phyloP scores from a whole-genome alignment of 2,888 invertebrate genomes.

The Oscheius sp. region DNA sequence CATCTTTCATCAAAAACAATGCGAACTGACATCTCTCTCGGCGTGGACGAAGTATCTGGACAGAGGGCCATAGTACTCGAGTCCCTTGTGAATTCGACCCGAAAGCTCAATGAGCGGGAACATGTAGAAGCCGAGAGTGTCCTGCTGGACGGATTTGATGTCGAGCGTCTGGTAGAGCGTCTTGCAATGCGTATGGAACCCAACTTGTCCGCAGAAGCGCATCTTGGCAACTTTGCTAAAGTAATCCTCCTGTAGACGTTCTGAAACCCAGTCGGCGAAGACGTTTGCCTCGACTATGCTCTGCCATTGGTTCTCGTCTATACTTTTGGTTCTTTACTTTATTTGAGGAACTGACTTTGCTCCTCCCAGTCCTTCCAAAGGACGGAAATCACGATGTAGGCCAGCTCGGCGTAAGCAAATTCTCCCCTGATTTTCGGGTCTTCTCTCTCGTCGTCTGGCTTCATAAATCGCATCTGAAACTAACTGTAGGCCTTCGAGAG shows the following conservation, averaged over 20 bases:
- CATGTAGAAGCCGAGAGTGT: slow-evolving; percentile 54
- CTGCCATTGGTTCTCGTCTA: slow-evolving; percentile 10
- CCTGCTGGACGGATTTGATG: slow-evolving; percentile 66
- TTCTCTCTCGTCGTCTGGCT: no score
- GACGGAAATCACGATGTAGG: neutral
- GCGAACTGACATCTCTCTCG: slow-evolving; percentile 6
- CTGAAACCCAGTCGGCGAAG: neutral
- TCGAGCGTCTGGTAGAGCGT: slow-evolving; percentile 56
- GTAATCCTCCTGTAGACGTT: slow-evolving; percentile 6
- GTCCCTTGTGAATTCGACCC: slow-evolving; percentile 44
- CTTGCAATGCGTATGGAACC: slow-evolving; percentile 33
- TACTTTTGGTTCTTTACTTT: neutral
- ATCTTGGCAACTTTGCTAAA: slow-evolving; percentile 13
- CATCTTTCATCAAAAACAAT: neutral
- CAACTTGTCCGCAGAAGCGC: slow-evolving; percentile 32
- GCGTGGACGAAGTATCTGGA: neutral
- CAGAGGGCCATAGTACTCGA: neutral
- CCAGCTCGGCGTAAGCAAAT: neutral
- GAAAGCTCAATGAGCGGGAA: slow-evolving; percentile 57
- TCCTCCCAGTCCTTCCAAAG: slow-evolving; percentile 34
- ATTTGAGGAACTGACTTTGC: neutral
- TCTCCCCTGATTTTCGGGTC: neutral
- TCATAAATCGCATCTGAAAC: no score
- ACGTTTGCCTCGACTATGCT: slow-evolving; percentile 3
- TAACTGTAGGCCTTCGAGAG: no score